Base-by-base conservation (phyloP, 2,888 invertebrate genomes). In the Drosophila falleni region DNA sequence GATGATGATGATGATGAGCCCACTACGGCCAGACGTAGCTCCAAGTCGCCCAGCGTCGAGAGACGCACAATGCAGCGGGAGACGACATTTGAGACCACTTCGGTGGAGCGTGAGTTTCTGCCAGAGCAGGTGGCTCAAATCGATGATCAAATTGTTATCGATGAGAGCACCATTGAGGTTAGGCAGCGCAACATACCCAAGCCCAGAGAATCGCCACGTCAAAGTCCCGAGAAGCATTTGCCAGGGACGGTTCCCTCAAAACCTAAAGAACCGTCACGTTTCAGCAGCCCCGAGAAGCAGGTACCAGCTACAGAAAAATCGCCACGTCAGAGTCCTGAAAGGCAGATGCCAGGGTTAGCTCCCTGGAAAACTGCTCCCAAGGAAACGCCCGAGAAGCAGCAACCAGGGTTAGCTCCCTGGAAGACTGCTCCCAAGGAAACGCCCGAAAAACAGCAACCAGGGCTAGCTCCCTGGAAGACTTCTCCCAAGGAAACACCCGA, bases 21-120 rank as follows among this genome's bases (percentile, higher is more conserved):
- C 2, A 61, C 29, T 9, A 61, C 62, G 31, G 62, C 51, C 19
- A 73, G 75, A 47, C 80, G 80, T 15, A 88, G 71, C 56, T 79
- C 88, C 49, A 86, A 86, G 58, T 77, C 85, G 31, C 79, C 82
- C 3, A 86, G 71, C 67, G 71, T 81, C 61, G 89, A 88, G 54
- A 80, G 83, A 77, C 87, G 82, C 44, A 78, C 83, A 42, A 77
- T 87, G 50, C 74, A 79, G 65, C 81, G 89, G 42, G 88, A 91
- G 60, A 81, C 81, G 3, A 88, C 82, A 19, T 87, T 90, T 42
- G 90, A 91, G 59, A 80, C 54, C 26, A 81, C 54, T 33, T 47
- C 47, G 6, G 49, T 59, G 15, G 59, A 84, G 33, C 81, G 74
- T n/a, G 55, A 53, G 8, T 69, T 73, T 19, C 26, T 58, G 33